These are phyloP conservation scores for Danaus melanippus DNA, from an alignment of 1,140 invertebrate genomes.

Conservation along the genomic window DNA sequence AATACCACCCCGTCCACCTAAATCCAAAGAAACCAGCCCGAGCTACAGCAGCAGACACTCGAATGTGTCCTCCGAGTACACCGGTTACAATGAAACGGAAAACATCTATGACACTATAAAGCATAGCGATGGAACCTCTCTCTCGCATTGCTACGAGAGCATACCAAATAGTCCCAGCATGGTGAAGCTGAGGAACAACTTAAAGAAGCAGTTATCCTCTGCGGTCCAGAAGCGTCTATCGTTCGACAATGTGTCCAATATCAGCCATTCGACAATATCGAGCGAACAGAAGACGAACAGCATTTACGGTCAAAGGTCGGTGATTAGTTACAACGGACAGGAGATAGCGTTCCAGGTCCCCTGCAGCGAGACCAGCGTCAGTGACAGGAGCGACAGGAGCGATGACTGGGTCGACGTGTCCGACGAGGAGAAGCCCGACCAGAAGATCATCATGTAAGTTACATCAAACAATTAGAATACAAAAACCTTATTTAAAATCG, in stretches of 20 bases:
- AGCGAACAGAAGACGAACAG: slow-evolving; percentile 79
- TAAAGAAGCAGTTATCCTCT: slow-evolving; percentile 46
- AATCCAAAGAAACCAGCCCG: slow-evolving; percentile 52
- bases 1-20: slow-evolving; percentile 42
- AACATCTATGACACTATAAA: slow-evolving; percentile 77
- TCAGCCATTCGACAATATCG: slow-evolving; percentile 74
- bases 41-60: slow-evolving; percentile 50
- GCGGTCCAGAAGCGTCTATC: slow-evolving; percentile 55
- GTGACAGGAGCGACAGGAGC: slow-evolving; percentile 74
- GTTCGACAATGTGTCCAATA: slow-evolving; percentile 64
- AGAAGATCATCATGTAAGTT: slow-evolving; percentile 68
- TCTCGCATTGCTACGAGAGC: slow-evolving; percentile 75
- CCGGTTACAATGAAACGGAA: slow-evolving; percentile 62
- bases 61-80: slow-evolving; percentile 55
- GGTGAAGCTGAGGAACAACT: slow-evolving; percentile 54
- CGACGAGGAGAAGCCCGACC: slow-evolving; percentile 68
- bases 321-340: slow-evolving; percentile 71
- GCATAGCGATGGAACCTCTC: slow-evolving; percentile 55
- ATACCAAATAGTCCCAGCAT: slow-evolving; percentile 69
- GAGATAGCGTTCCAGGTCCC: slow-evolving; percentile 65
- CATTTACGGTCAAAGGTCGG: slow-evolving; percentile 74
- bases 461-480: neutral
- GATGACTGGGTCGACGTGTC: slow-evolving; percentile 79
- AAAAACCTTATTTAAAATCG: neutral
- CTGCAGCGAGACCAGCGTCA: slow-evolving; percentile 66